Base-by-base conservation (phyloP, 2,113 vertebrate species). In the Oplegnathus fasciatus region DNA sequence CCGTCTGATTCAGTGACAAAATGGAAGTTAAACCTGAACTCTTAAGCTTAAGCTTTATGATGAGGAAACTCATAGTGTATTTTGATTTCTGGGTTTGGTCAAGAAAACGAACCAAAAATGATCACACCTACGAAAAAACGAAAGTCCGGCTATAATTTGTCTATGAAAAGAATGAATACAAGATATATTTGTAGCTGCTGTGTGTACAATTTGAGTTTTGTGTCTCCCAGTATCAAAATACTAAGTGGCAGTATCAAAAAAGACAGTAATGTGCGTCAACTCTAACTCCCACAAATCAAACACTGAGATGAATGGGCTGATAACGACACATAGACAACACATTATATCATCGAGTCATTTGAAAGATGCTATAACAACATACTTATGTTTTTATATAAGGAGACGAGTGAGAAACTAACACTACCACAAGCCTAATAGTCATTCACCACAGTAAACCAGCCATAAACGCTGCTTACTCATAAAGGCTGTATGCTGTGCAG, bases 211-310 rank as follows among this genome's bases (percentile, higher is more conserved):
- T 40, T 6, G 44, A 44, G 42, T 48, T 48, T 42, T 14, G 17
- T 9, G 0, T 22, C 26, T 26, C 15, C 8, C 4, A 3, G 24
- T n/a, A 22, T 30, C 44, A 68, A 32, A 22, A 15, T 20, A 37
- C 3, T 52, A 24, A 52, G 22, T n/a, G 11, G 26, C 2, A 6
- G 48, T 34, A 34, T 61, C 28, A 34, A 34, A 57, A 30, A 32
- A 46, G 7, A 15, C 1, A 26, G 8, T 14, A 17, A n/a, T 6
- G 55, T 22, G 6, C 0, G 1, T 2, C 1, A 3, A 60, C 2
- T 15, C 6, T 9, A 18, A 62, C 28, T 32, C 28, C 30, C 58
- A 62, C 18, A 37, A 37, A 24, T 24, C 61, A 13, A 24, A 24
- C 71, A 42, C 5, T 22, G 15, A 30, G 15, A 15, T 57, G 32